These are phyloP conservation scores for Stegostoma tigrinum DNA, from an alignment of 2,113 vertebrate genomes.

Conservation along the genomic window DNA sequence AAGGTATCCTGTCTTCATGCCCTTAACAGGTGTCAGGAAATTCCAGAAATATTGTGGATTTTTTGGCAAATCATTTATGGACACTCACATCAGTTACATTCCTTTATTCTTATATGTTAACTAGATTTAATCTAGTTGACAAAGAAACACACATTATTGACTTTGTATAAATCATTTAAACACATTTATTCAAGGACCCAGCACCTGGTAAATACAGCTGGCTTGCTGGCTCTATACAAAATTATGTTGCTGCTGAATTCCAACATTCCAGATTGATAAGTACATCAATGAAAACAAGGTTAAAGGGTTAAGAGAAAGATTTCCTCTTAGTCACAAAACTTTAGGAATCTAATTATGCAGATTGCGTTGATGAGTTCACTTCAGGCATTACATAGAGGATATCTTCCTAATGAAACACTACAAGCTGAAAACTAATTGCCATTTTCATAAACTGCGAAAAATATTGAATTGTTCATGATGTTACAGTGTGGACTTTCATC, in stretches of 20 bases:
- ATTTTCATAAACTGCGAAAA: conserved; percentile 8
- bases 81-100: background rate
- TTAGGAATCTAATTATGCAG: background rate
- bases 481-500: background rate
- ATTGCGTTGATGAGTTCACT: background rate
- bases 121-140: conserved; percentile 5
- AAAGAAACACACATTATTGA: background rate
- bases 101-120: background rate
- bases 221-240: background rate
- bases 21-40: conserved; percentile 19
- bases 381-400: background rate
- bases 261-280: background rate
- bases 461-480: background rate
- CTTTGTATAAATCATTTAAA: background rate
- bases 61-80: conserved; percentile 17
- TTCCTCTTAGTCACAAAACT: background rate
- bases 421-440: background rate
- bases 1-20: background rate
- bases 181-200: background rate
- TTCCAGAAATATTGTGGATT: conserved; percentile 29
- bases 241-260: background rate
- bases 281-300: background rate
- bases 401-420: background rate
- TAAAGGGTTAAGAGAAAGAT: background rate
- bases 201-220: background rate